Conservation (phyloP, 2,888 invertebrate species). For the Stomorhina lunata region DNA sequence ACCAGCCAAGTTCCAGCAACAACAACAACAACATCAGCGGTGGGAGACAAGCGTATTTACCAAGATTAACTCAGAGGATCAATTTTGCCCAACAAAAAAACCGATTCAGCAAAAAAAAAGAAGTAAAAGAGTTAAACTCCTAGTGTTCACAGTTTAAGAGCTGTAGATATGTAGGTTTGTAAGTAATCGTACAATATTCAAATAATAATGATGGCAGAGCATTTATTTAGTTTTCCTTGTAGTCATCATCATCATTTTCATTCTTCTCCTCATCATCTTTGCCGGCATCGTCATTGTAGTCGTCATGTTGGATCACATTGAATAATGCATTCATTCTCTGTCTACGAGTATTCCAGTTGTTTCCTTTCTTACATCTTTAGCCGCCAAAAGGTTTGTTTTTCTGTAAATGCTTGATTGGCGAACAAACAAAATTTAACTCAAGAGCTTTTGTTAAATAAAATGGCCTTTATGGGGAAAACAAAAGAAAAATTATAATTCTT, state of each 20-base stretch:
- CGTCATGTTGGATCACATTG: constrained; percentile 66
- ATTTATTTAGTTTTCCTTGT: constrained; percentile 50
- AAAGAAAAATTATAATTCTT: constrained; percentile 59
- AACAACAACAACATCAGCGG: constrained; percentile 11
- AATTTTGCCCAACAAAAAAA: constrained; percentile 23
- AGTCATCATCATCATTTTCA: constrained; percentile 65
- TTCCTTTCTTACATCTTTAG: constrained; percentile 59
- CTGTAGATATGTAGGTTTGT: constrained; percentile 2
- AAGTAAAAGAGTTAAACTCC: constrained; percentile 22
- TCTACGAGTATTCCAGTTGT: too few species aligned
- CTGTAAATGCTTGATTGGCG: constrained; percentile 57
- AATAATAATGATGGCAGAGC: constrained; percentile 65
- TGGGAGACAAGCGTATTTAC: constrained; percentile 49
- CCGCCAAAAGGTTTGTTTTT: constrained; percentile 58
- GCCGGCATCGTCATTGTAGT: constrained; percentile 64
- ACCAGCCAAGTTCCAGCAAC: constrained; percentile 27
- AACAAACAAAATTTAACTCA: background rate
- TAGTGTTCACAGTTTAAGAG: constrained; percentile 58
- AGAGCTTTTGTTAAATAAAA: constrained; percentile 58
- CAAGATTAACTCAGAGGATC: constrained; percentile 47
- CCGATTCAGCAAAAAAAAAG: background rate
- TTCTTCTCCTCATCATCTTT: constrained; percentile 62
- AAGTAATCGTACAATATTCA: constrained; percentile 57
- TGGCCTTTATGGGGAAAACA: constrained; percentile 40
- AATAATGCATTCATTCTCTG: constrained; percentile 64